Evolutionary conservation across 2,113 vertebrate genomes (phyloP).

Genomic region (Aptenodytes forsteri): DNA sequence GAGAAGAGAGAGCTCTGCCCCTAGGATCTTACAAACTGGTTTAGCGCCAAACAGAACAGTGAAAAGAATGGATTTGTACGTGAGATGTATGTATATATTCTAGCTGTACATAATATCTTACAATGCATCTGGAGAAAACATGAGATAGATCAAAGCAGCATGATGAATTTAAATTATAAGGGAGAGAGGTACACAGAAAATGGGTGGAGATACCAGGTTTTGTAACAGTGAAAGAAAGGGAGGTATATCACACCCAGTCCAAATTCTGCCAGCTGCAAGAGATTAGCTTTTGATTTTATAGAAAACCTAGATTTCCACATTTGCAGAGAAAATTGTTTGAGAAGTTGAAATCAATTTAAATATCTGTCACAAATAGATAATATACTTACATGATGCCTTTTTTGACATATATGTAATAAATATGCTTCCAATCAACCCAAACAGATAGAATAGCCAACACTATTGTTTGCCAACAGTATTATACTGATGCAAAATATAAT

Average conservation of each 20-base stretch:
- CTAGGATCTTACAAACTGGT: background rate
- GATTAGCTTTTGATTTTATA: background rate
- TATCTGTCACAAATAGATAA: background rate
- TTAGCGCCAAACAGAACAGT: background rate
- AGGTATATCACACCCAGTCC: accelerated
- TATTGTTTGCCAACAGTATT: background rate
- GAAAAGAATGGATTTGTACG: background rate
- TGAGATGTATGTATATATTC: background rate
- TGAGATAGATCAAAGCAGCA: background rate
- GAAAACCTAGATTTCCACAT: background rate
- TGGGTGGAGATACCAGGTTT: background rate
- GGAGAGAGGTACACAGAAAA: background rate
- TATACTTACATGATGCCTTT: background rate
- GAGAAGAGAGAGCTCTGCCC: background rate
- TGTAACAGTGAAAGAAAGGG: background rate
- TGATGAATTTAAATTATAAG: background rate
- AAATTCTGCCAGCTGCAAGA: background rate
- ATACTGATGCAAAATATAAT: background rate
- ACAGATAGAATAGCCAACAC: background rate
- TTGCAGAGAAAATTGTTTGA: background rate
- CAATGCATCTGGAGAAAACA: background rate
- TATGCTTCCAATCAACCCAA: background rate
- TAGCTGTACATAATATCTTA: background rate
- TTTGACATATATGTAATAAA: background rate
- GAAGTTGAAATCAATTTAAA: background rate